These are phyloP conservation scores for Drosophila cognata DNA, from an alignment of 2,888 invertebrate species.

Conservation along the genomic window DNA sequence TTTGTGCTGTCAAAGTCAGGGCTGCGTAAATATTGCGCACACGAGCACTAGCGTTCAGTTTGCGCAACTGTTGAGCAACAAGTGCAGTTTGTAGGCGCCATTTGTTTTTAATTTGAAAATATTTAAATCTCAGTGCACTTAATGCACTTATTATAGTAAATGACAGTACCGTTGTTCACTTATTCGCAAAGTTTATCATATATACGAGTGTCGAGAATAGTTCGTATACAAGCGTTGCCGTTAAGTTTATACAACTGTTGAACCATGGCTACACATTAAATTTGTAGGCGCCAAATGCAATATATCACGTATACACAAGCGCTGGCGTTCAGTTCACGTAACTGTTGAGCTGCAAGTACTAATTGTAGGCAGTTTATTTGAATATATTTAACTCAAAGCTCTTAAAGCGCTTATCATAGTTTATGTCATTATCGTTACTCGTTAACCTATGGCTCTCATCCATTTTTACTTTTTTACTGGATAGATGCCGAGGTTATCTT, in stretches of 20 bases:
- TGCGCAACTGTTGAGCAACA: conserved; percentile 28
- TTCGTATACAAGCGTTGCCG: neutral
- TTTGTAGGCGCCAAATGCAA: neutral
- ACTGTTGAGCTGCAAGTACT: neutral
- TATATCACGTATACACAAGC: neutral
- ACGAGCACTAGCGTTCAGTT: conserved; percentile 25
- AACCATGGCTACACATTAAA: neutral
- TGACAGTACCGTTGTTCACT: neutral
- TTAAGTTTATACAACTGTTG: neutral
- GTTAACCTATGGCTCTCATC: neutral
- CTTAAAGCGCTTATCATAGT: conserved; percentile 12
- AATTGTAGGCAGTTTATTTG: neutral
- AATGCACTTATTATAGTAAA: conserved; percentile 12
- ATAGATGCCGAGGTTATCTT: conserved; percentile 10
- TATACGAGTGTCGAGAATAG: neutral
- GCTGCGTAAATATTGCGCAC: conserved; percentile 4
- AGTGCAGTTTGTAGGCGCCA: neutral
- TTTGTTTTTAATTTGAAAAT: neutral
- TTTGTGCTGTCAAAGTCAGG: conserved; percentile 31
- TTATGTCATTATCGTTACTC: neutral
- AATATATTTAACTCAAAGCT: neutral
- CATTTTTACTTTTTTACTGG: neutral
- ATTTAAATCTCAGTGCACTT: neutral
- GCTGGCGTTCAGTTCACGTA: neutral
- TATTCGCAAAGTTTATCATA: neutral